Conservation (phyloP, 2,113 vertebrate species). For the Elaphurus davidianus region DNA sequence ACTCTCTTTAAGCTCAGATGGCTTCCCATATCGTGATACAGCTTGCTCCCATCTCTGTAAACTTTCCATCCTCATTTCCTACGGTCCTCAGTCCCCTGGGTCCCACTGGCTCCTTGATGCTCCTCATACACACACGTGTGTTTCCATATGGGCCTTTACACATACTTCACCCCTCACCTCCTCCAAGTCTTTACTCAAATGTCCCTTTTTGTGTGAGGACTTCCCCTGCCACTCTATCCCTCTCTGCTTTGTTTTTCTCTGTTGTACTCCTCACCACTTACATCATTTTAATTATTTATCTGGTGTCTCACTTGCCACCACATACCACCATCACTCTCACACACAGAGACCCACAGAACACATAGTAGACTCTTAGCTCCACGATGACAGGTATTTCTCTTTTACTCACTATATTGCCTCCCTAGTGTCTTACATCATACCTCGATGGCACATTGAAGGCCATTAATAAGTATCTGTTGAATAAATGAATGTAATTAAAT, state of each 20-base stretch:
- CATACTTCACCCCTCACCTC: not conserved
- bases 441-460: not conserved
- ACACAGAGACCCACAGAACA: not conserved
- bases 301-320: not conserved
- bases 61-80: not conserved
- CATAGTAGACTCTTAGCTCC: not conserved
- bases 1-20: not conserved
- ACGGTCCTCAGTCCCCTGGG: not conserved
- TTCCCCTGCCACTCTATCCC: not conserved
- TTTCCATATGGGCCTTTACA: not conserved
- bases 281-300: not conserved
- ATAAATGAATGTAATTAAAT: not conserved
- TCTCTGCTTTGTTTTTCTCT: not conserved
- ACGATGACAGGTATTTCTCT: not conserved
- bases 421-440: not conserved
- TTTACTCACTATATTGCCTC: not conserved
- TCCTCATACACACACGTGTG: not conserved
- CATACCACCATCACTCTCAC: not conserved
- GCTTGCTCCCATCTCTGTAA: not conserved
- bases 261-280: not conserved
- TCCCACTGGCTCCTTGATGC: not conserved
- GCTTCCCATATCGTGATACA: not conserved
- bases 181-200: not conserved
- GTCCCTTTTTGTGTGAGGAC: not conserved
- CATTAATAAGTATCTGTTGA: not conserved